phyloP scores from a whole-genome alignment of 2,888 invertebrate species.

The Amblyteles armatorius region DNA sequence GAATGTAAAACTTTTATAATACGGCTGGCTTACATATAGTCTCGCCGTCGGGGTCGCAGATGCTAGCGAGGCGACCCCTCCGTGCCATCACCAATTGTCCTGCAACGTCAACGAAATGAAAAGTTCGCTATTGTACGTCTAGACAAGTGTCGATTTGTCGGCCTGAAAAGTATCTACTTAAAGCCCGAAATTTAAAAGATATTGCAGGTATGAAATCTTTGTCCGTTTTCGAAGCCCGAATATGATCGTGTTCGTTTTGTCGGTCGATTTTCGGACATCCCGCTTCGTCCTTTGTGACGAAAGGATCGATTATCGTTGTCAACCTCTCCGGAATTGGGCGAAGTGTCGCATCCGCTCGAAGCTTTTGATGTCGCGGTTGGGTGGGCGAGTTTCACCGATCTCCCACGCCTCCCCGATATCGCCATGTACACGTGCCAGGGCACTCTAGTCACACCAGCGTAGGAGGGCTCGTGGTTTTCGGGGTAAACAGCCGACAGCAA shows the following conservation, averaged over 20 bases:
- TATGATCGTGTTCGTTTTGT: too few relatives aligned
- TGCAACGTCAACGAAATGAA: slow-evolving; percentile 78
- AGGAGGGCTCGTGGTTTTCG: slow-evolving; percentile 23
- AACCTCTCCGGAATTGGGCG: background rate
- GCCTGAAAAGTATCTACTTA: background rate
- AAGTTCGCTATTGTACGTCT: slow-evolving; percentile 38
- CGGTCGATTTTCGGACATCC: too few relatives aligned
- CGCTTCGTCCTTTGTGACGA: background rate
- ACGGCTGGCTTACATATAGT: slow-evolving; percentile 88
- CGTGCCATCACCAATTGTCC: slow-evolving; percentile 83
- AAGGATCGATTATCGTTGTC: slow-evolving; percentile 5
- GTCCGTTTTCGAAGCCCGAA: too few relatives aligned
- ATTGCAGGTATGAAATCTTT: too few relatives aligned
- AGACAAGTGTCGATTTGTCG: background rate
- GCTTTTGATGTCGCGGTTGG: background rate
- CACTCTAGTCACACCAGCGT: background rate
- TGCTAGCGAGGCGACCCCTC: slow-evolving; percentile 86
- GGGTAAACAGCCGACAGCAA: slow-evolving; percentile 75
- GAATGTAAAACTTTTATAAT: slow-evolving; percentile 52
- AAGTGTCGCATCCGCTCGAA: background rate
- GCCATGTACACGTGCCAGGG: background rate
- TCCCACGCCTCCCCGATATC: background rate
- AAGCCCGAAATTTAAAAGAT: too few relatives aligned
- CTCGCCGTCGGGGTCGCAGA: slow-evolving; percentile 89
- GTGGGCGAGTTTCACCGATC: background rate